Evolutionary conservation across 2,888 invertebrate genomes (phyloP).

Genomic region (Carterocephalus palaemon): DNA sequence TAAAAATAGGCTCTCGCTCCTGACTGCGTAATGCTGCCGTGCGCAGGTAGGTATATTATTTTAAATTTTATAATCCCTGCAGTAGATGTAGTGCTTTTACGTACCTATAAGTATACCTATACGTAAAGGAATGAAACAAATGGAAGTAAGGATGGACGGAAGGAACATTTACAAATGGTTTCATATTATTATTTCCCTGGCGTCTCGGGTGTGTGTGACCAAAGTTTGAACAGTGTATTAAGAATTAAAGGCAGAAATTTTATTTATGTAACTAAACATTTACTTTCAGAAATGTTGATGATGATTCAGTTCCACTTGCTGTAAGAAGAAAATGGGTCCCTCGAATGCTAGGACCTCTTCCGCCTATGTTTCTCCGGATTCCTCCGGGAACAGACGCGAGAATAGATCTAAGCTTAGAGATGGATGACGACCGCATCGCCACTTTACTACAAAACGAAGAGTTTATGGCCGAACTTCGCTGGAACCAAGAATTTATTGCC

Average conservation of each 20-base stretch:
- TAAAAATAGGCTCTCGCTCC: slow-evolving; percentile 21
- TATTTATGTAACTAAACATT: no score
- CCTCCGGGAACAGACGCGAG: slow-evolving; percentile 70
- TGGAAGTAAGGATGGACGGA: no score
- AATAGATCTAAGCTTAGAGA: slow-evolving; percentile 75
- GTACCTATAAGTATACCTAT: not conserved
- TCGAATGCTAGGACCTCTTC: slow-evolving; percentile 86
- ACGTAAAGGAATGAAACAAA: no score
- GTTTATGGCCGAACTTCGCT: slow-evolving; percentile 90
- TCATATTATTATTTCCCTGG: no score
- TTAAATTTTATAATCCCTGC: no score
- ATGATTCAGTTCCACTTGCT: slow-evolving; percentile 67
- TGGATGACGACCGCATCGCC: slow-evolving; percentile 92
- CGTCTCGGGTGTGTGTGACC: no score
- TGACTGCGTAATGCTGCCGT: slow-evolving; percentile 18
- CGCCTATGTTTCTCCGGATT: slow-evolving; percentile 87
- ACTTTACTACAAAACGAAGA: slow-evolving; percentile 94
- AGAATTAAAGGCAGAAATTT: no score
- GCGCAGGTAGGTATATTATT: no score
- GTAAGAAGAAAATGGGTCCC: slow-evolving; percentile 85
- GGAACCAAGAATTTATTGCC: slow-evolving; percentile 92
- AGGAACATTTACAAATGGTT: no score
- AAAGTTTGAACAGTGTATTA: no score
- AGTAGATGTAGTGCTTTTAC: no score
- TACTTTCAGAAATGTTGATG: slow-evolving; percentile 60